phyloP scores from a whole-genome alignment of 2,113 vertebrate species.

The Siniperca chuatsi region DNA sequence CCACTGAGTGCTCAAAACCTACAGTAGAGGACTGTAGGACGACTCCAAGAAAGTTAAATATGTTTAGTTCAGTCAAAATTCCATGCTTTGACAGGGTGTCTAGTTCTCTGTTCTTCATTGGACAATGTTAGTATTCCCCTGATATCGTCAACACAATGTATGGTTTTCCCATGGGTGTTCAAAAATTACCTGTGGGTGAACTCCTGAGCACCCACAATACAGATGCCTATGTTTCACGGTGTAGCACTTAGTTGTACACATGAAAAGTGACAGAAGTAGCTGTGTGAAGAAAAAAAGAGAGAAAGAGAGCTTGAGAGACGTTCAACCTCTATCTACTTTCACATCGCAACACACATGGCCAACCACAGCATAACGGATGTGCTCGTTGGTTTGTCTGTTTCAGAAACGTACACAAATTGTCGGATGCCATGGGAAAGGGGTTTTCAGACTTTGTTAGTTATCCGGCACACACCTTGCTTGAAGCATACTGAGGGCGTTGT shows the following conservation, averaged over 20 bases:
- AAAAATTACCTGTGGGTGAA: too few relatives aligned
- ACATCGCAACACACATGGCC: background rate
- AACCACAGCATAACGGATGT: background rate
- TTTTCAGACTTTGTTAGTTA: background rate
- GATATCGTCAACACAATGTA: too few relatives aligned
- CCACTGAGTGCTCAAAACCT: background rate
- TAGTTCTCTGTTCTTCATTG: background rate
- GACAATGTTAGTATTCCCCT: background rate
- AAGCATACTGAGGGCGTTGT: background rate
- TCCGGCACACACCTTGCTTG: background rate
- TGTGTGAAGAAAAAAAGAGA: too few relatives aligned
- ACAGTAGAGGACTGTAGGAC: background rate
- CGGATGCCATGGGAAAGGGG: background rate
- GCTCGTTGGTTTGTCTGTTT: background rate
- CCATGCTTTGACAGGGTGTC: too few relatives aligned
- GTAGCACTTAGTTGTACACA: background rate
- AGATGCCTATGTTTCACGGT: background rate
- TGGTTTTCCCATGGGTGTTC: too few relatives aligned
- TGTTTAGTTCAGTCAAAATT: too few relatives aligned
- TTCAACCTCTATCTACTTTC: background rate
- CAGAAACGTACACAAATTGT: background rate
- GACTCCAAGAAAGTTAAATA: background rate
- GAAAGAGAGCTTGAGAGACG: too few relatives aligned
- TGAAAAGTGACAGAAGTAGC: too few relatives aligned
- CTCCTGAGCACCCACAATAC: background rate